Percentiles rank a stretch among this genome's conserved stretches.
These are phyloP conservation scores for Drosophila repleta DNA, from an alignment of 1,140 invertebrate species.

Conservation along the genomic window DNA sequence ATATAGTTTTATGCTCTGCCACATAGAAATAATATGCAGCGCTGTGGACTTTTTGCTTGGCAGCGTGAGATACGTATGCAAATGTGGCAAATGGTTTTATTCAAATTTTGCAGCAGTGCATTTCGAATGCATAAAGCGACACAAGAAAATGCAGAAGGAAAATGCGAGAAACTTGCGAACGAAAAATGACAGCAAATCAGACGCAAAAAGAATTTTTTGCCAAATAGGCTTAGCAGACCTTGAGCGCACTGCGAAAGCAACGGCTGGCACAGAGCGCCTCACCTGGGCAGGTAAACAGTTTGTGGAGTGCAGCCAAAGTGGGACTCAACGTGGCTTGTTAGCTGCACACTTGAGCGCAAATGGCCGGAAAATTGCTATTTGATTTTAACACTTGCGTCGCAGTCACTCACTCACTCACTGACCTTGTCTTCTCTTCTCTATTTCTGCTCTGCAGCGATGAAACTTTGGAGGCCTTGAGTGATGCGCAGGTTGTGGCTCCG, in stretches of 20 bases:
- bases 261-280: background rate
- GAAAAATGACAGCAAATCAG: conserved; percentile 30
- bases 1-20: conserved; percentile 20
- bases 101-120: conserved; percentile 67
- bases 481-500: conserved; percentile 96
- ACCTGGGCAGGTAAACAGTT: conserved; percentile 52
- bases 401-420: conserved; percentile 2
- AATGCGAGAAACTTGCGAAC: background rate
- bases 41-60: conserved; percentile 15
- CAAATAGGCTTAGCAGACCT: conserved; percentile 63
- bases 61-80: conserved; percentile 64
- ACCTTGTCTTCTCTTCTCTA: conserved; percentile 12
- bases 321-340: conserved; percentile 66
- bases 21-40: conserved; percentile 23
- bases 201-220: conserved; percentile 21
- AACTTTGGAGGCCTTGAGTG: conserved; percentile 95
- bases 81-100: conserved; percentile 78
- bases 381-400: conserved; percentile 26
- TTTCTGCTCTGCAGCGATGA: conserved; percentile 90
- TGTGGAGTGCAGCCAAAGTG: conserved; percentile 48
- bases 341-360: conserved; percentile 60
- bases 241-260: background rate
- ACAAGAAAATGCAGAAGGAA: conserved; percentile 13
- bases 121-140: conserved; percentile 64
- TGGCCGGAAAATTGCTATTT: conserved; percentile 53